These are phyloP conservation scores for Zenarchopterus dispar DNA, from an alignment of 2,797 vertebrate genomes.

Conservation along the genomic window DNA sequence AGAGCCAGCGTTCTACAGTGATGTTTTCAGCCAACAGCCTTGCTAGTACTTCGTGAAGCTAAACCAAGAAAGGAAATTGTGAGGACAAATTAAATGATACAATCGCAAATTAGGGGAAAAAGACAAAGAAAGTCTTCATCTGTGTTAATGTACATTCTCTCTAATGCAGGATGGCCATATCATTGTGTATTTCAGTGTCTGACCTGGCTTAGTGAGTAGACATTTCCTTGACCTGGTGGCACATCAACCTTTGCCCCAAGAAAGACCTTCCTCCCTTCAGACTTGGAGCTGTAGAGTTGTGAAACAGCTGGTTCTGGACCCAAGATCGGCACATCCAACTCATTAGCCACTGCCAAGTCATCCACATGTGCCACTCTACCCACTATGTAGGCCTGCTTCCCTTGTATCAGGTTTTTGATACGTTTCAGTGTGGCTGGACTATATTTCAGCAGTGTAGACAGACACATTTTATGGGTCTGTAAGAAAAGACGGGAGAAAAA, in stretches of 20 bases:
- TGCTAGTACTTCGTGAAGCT: conserved; percentile 85
- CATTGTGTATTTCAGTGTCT: conserved; percentile 25
- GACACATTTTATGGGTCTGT: conserved; percentile 77
- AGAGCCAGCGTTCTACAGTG: conserved; percentile 87
- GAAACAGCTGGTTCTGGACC: conserved; percentile 85
- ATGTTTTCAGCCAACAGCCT: conserved; percentile 81
- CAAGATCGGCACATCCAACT: conserved; percentile 86
- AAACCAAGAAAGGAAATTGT: conserved; percentile 30
- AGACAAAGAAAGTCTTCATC: neutral
- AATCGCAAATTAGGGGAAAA: neutral
- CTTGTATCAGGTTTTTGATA: conserved; percentile 84
- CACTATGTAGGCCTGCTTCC: conserved; percentile 86
- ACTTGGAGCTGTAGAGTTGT: conserved; percentile 86
- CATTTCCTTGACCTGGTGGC: conserved; percentile 83
- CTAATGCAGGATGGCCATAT: neutral
- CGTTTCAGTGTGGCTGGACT: conserved; percentile 87
- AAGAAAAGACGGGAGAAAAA: conserved; percentile 32
- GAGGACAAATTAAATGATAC: conserved; percentile 15
- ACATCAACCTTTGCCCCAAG: conserved; percentile 76
- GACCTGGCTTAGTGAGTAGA: conserved; percentile 86
- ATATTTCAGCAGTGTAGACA: conserved; percentile 89
- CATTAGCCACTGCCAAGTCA: conserved; percentile 90
- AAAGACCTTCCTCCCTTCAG: conserved; percentile 87
- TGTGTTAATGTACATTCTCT: neutral
- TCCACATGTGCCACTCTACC: conserved; percentile 85